phyloP scores from a whole-genome alignment of 1,140 invertebrate genomes.

The Lasaia peninsularis region DNA sequence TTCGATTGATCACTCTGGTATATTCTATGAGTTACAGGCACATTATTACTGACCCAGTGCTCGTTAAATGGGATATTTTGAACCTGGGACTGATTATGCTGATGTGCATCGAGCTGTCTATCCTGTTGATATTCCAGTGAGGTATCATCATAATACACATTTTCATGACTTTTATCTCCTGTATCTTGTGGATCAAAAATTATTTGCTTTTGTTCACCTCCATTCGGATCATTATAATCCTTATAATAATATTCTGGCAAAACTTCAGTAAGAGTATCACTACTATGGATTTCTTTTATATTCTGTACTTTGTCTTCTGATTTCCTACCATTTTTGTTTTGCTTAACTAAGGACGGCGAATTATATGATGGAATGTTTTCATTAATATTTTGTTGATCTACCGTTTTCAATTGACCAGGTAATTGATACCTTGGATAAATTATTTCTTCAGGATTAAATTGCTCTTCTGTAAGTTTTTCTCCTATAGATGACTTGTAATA shows the following conservation, averaged over 20 bases:
- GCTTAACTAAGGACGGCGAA: neutral
- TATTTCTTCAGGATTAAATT: neutral
- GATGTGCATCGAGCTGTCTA: neutral
- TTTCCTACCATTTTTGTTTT: neutral
- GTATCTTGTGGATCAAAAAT: neutral
- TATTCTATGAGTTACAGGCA: conserved; percentile 1
- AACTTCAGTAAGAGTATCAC: neutral
- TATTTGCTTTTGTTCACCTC: neutral
- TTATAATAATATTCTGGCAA: neutral
- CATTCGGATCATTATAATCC: neutral
- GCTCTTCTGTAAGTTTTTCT: neutral
- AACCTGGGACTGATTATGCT: neutral
- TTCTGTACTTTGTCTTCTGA: neutral
- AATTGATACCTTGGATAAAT: neutral
- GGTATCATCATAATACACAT: neutral
- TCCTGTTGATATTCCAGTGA: neutral
- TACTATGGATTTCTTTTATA: neutral
- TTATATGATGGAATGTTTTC: neutral
- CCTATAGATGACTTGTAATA: neutral
- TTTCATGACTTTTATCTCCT: neutral
- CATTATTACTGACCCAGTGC: neutral
- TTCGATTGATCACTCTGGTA: neutral
- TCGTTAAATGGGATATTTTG: neutral
- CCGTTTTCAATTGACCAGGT: neutral
- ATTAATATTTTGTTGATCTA: neutral